Conservation (phyloP, 2,888 invertebrate genomes). For the Pasiphila rectangulata region DNA sequence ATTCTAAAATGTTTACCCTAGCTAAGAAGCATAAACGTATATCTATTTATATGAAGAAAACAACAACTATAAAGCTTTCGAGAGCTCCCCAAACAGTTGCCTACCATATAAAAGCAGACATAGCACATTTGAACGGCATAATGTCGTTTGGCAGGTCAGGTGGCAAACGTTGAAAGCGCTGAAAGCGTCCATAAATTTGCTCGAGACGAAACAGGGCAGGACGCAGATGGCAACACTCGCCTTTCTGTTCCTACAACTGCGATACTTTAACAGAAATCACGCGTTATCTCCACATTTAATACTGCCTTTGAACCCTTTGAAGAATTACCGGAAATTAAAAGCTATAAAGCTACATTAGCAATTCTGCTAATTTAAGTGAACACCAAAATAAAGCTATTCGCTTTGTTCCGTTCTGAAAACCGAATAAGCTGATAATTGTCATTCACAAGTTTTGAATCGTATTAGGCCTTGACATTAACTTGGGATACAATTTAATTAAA, state of each 20-base stretch:
- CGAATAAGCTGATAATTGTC: neutral
- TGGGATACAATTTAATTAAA: no score
- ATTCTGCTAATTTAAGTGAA: neutral
- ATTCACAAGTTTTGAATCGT: neutral
- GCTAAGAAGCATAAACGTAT: constrained; percentile 3
- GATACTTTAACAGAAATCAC: constrained; percentile 11
- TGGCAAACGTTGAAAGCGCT: constrained; percentile 75
- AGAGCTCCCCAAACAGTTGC: constrained; percentile 39
- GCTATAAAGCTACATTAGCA: neutral
- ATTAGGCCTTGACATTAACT: no score
- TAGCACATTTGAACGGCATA: constrained; percentile 66
- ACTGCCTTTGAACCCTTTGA: constrained; percentile 1
- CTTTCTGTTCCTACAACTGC: constrained; percentile 7
- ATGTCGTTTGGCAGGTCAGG: constrained; percentile 73
- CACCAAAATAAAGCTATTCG: neutral
- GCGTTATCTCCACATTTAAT: constrained; percentile 15
- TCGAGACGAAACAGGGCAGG: constrained; percentile 60
- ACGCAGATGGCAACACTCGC: constrained; percentile 62
- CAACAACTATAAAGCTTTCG: constrained; percentile 30
- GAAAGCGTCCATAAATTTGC: constrained; percentile 77
- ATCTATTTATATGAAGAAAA: constrained; percentile 22
- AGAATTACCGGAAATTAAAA: constrained; percentile 6
- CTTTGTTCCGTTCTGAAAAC: neutral
- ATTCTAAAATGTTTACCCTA: constrained; percentile 5
- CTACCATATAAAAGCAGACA: constrained; percentile 63